Evolutionary conservation across 2,888 invertebrate genomes (phyloP).

Genomic region (Mechanitis messenoides): DNA sequence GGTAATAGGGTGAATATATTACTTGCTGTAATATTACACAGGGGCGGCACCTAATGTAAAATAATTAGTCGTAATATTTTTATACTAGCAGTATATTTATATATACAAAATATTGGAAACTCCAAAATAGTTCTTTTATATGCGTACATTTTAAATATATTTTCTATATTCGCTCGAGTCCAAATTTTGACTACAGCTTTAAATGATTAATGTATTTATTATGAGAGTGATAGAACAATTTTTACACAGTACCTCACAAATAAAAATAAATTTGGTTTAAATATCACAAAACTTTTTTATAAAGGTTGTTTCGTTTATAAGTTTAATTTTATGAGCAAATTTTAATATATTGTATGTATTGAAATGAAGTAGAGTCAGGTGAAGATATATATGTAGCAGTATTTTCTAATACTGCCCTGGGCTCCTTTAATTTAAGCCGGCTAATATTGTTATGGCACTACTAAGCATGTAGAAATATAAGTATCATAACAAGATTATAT

Average conservation of each 20-base stretch:
- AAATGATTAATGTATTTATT: no score
- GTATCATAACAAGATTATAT: conserved; percentile 59
- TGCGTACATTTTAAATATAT: no score
- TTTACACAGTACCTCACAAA: no score
- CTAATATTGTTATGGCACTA: conserved; percentile 61
- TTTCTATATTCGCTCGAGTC: no score
- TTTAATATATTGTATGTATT: background rate
- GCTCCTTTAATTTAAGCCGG: conserved; percentile 43
- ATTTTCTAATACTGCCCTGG: conserved; percentile 41
- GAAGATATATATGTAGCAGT: background rate
- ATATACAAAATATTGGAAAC: no score
- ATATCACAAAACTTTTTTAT: no score
- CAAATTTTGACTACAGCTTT: no score
- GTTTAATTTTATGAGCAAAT: background rate
- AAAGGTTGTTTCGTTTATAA: background rate
- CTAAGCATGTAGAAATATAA: conserved; percentile 45
- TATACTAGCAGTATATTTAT: background rate
- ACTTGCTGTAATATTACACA: conserved; percentile 35
- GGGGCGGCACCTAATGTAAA: conserved; percentile 17
- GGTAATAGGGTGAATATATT: conserved; percentile 61
- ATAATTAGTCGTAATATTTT: conserved; percentile 6
- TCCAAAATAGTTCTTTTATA: no score
- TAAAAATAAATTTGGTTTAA: no score
- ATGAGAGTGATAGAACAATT: no score
- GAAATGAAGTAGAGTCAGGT: background rate